Base-by-base conservation (phyloP, 1,140 invertebrate species). In the Chlorops oryzae region DNA sequence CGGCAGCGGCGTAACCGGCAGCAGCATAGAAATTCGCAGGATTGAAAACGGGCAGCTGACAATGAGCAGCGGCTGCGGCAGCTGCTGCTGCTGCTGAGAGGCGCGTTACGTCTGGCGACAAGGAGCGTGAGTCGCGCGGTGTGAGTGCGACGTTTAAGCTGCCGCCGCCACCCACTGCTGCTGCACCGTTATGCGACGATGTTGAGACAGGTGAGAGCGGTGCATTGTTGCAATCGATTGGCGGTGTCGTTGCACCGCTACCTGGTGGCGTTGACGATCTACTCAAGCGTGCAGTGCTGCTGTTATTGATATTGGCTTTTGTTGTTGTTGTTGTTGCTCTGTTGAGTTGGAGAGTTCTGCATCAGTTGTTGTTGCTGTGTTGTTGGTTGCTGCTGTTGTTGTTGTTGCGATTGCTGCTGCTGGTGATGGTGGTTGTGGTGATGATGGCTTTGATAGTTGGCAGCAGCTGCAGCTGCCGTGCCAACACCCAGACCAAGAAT, bases 401-500 rank as follows among this genome's bases (percentile, higher is more conserved):
- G 57, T 15, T 52, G 55, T 13, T 52, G 54, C 12, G 21, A 22
- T 24, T 50, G 50, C 21, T 56, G 52, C 21, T 59, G 59, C 1
- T 22, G 45, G 25, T 24, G 27, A 1, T 60, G 61, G 2, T 59
- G 58, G 13, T 62, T 59, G n/a, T 55, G 52, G 3, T 59, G 56
- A 5, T 58, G 56, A 0, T 56, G 53, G 20, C 57, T 54, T 12
- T 59, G 52, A 20, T 66, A 61, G 21, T 64, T 58, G 32, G 59
- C 62, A 54, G 62, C 62, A 13, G 59, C 40, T 18, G 60, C 50
- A 47, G 52, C 50, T 35, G 54, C 61, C 18, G 73, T 72, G 13
- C 84, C 83, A n/a, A 60, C 75, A 25, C 84, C 83, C 22, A 93
- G 75, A 4, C 90, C 90, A 61, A 93, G 77, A 57, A 93, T 80